Conservation (phyloP, 2,888 invertebrate species). For the Polydrusus cervinus region DNA sequence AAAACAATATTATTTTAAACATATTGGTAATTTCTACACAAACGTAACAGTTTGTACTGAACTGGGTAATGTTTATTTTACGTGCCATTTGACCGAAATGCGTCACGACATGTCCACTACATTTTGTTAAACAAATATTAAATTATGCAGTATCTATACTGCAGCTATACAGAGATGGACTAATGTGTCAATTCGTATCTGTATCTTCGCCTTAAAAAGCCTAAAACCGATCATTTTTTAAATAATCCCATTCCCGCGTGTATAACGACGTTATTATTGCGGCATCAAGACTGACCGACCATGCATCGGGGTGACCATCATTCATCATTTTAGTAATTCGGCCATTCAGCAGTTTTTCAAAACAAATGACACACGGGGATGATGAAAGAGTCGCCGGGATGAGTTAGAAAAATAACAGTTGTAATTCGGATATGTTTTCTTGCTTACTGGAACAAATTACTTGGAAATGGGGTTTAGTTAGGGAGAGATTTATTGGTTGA, state of each 20-base stretch:
- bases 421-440: constrained; percentile 29
- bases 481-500: background rate
- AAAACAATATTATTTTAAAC: constrained; percentile 4
- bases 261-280: constrained; percentile 33
- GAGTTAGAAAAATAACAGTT: constrained; percentile 27
- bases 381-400: constrained; percentile 33
- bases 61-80: constrained; percentile 33
- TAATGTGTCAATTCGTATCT: too few species aligned
- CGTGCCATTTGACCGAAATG: constrained; percentile 36
- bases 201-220: too few species aligned
- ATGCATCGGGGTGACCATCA: background rate
- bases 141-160: constrained; percentile 2
- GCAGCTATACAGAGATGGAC: background rate
- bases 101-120: constrained; percentile 28
- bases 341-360: constrained; percentile 45
- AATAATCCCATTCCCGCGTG: background rate
- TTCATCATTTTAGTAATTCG: constrained; percentile 50
- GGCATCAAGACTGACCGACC: background rate
- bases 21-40: constrained; percentile 17
- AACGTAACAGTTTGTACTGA: constrained; percentile 18
- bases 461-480: constrained; percentile 1
- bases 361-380: constrained; percentile 42
- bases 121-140: constrained; percentile 47
- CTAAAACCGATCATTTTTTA: background rate
- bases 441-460: constrained; percentile 16